Evolutionary conservation across 2,888 invertebrate genomes (phyloP).

Genomic region (Agrotis puta): DNA sequence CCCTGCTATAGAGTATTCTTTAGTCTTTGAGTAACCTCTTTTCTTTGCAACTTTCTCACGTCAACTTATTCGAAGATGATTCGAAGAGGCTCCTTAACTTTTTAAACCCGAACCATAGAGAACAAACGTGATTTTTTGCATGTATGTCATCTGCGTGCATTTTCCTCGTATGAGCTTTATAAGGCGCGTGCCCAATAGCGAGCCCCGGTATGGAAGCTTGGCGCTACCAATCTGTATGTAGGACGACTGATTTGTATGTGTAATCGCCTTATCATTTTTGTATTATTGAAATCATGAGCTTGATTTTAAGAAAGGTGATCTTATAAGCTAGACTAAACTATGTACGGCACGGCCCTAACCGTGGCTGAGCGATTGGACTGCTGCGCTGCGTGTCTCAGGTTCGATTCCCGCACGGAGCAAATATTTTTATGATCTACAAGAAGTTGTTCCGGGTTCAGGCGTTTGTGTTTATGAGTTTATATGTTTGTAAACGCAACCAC

Average conservation of each 20-base stretch:
- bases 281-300: conserved; percentile 15
- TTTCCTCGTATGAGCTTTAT: conserved; percentile 55
- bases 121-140: conserved; percentile 44
- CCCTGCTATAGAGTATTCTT: neutral
- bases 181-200: conserved; percentile 58
- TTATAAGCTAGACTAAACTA: too few relatives aligned
- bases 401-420: too few relatives aligned
- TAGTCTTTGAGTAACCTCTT: neutral
- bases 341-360: too few relatives aligned
- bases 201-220: conserved; percentile 50
- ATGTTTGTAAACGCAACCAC: too few relatives aligned
- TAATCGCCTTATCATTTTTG: conserved; percentile 47
- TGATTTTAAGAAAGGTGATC: neutral
- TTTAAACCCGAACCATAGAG: conserved; percentile 30
- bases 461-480: too few relatives aligned
- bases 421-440: too few relatives aligned
- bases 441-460: too few relatives aligned
- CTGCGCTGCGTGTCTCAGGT: too few relatives aligned
- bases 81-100: neutral
- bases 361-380: too few relatives aligned
- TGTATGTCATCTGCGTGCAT: conserved; percentile 51
- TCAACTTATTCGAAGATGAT: neutral
- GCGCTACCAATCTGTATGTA: conserved; percentile 42
- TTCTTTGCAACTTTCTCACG: conserved; percentile 10
- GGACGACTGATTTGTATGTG: conserved; percentile 53